Conservation (phyloP, 2,888 invertebrate species). For the Physocephala rufipes region DNA sequence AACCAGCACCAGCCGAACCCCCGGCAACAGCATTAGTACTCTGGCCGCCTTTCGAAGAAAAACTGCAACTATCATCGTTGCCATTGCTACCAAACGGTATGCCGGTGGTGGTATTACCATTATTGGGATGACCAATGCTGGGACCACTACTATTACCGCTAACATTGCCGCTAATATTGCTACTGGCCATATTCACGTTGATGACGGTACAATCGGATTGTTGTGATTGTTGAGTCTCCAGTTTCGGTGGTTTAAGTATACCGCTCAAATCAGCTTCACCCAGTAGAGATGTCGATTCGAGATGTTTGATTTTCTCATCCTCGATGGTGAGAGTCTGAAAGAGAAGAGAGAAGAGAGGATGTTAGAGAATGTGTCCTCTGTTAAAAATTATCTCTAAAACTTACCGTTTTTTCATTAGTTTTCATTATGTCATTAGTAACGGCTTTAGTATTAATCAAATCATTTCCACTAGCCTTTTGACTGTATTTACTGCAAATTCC, state of each 20-base stretch:
- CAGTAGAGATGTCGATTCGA: constrained; percentile 59
- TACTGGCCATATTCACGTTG: constrained; percentile 54
- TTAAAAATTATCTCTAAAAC: constrained; percentile 48
- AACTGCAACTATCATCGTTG: constrained; percentile 57
- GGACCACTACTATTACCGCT: constrained; percentile 23
- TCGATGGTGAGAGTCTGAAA: constrained; percentile 62
- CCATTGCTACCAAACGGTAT: constrained; percentile 35
- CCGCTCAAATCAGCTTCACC: constrained; percentile 41
- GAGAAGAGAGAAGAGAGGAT: background rate
- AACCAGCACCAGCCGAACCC: constrained; percentile 68
- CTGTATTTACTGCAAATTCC: constrained; percentile 76
- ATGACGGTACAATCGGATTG: constrained; percentile 61
- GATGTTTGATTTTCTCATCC: constrained; percentile 68
- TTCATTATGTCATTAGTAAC: constrained; percentile 72
- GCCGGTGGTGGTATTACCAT: constrained; percentile 24
- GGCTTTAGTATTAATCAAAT: constrained; percentile 50
- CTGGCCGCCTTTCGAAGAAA: constrained; percentile 59
- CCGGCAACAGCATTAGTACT: constrained; percentile 60
- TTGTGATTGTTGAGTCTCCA: constrained; percentile 57
- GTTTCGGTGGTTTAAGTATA: constrained; percentile 68
- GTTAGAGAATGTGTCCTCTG: background rate
- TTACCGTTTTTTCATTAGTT: constrained; percentile 53
- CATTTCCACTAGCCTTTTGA: constrained; percentile 59
- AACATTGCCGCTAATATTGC: constrained; percentile 28
- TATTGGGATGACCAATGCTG: constrained; percentile 41